A percentile compares a stretch with the other conserved stretches of the same genome.
phyloP scores from a whole-genome alignment of 2,888 invertebrate genomes.

The Andrena hattorfiana region DNA sequence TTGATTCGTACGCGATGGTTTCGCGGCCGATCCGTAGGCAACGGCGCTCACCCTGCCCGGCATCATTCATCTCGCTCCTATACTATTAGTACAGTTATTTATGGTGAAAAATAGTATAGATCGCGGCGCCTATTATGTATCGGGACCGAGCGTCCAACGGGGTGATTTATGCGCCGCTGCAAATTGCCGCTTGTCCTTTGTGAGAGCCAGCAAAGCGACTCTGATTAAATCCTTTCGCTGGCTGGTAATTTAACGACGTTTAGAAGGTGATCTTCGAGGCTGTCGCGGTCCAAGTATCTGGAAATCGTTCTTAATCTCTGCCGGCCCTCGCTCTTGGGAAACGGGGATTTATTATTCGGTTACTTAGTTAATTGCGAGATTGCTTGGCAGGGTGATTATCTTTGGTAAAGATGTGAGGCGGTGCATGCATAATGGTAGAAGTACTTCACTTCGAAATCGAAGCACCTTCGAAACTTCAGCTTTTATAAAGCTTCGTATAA shows the following conservation, averaged over 20 bases:
- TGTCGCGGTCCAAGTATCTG: not conserved
- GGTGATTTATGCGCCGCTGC: slow-evolving; percentile 72
- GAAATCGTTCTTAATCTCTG: slow-evolving; percentile 1
- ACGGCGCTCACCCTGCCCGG: slow-evolving; percentile 25
- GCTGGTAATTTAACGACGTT: slow-evolving; percentile 64
- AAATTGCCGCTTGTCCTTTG: slow-evolving; percentile 76
- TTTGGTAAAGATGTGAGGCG: too few relatives aligned
- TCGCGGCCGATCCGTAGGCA: slow-evolving; percentile 51
- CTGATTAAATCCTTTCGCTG: slow-evolving; percentile 71
- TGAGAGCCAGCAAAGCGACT: slow-evolving; percentile 66
- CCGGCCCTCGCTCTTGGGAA: not conserved
- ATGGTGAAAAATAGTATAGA: slow-evolving; percentile 72
- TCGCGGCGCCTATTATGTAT: slow-evolving; percentile 73
- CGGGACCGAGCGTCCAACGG: slow-evolving; percentile 65
- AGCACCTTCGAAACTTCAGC: too few relatives aligned
- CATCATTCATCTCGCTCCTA: slow-evolving; percentile 73
- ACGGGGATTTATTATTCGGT: too few relatives aligned
- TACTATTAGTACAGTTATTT: slow-evolving; percentile 76
- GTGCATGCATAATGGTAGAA: too few relatives aligned
- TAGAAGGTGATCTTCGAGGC: slow-evolving; percentile 44
- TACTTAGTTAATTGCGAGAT: too few relatives aligned
- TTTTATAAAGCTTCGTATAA: too few relatives aligned
- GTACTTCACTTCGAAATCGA: too few relatives aligned
- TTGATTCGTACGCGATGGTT: slow-evolving; percentile 74
- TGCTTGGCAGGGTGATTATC: too few relatives aligned